phyloP scores from a whole-genome alignment of 2,113 vertebrate species.

The Turdus rufiventris region DNA sequence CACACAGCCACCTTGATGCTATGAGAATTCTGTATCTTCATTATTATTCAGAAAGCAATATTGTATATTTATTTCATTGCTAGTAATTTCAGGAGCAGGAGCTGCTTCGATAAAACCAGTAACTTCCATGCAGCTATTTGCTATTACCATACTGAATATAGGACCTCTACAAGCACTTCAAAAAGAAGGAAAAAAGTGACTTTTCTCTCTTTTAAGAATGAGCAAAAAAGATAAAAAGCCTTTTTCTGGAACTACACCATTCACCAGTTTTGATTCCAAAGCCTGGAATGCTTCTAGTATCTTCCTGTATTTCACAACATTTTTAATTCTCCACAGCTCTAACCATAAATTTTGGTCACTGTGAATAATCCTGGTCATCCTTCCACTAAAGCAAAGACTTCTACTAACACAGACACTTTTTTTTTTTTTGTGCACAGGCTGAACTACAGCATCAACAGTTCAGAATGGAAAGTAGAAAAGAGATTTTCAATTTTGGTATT shows the following conservation, averaged over 20 bases:
- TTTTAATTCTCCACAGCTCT: neutral
- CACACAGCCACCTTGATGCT: neutral
- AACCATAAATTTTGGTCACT: neutral
- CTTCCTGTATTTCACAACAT: neutral
- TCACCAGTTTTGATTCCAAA: neutral
- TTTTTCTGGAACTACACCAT: neutral
- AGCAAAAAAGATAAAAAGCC: neutral
- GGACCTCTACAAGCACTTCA: neutral
- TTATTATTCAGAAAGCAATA: neutral
- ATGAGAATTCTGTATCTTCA: neutral
- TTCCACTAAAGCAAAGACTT: neutral
- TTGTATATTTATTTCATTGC: neutral
- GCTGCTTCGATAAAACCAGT: neutral
- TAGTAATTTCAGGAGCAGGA: neutral
- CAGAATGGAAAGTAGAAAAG: neutral
- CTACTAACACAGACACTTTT: neutral
- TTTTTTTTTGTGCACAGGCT: neutral
- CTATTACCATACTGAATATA: neutral
- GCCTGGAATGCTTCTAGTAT: neutral
- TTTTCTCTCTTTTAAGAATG: neutral
- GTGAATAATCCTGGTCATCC: neutral
- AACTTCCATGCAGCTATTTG: neutral
- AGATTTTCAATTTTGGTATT: neutral
- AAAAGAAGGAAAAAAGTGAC: neutral
- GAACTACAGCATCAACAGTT: neutral